A percentile compares a stretch with the other conserved stretches of the same genome.
Conservation (phyloP, 2,888 invertebrate species). For the Pandemis corylana region DNA sequence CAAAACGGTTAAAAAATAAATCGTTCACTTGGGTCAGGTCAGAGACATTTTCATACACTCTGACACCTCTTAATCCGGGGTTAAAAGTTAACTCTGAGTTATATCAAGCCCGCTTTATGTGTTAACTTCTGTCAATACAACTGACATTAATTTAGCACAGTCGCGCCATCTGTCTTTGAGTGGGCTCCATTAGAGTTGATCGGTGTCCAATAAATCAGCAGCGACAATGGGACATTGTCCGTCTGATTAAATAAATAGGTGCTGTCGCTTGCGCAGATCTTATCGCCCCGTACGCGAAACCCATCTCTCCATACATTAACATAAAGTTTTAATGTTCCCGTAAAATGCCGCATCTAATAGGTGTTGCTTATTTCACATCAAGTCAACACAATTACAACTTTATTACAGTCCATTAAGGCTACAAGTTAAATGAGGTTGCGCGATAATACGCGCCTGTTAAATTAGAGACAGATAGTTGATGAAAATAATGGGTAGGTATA, state of each 20-base stretch:
- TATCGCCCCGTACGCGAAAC: constrained; percentile 66
- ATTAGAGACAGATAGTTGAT: constrained; percentile 6
- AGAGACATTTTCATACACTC: no score
- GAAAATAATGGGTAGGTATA: not conserved
- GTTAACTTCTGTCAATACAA: constrained; percentile 14
- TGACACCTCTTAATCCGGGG: no score
- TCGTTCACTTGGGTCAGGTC: no score
- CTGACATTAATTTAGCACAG: constrained; percentile 32
- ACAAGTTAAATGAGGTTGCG: constrained; percentile 35
- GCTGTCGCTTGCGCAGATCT: constrained; percentile 71
- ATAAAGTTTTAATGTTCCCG: constrained; percentile 59
- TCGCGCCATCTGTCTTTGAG: constrained; percentile 55
- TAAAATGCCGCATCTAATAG: constrained; percentile 41
- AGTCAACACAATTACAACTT: constrained; percentile 38
- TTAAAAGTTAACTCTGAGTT: no score
- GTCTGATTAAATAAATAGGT: constrained; percentile 84
- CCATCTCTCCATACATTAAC: constrained; percentile 51
- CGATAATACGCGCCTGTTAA: constrained; percentile 22
- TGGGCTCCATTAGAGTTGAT: constrained; percentile 69
- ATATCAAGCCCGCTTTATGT: not conserved
- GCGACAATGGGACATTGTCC: constrained; percentile 83
- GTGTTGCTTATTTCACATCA: constrained; percentile 38
- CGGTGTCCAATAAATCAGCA: constrained; percentile 75
- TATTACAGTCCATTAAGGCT: constrained; percentile 36
- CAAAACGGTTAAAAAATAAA: no score